phyloP scores from a whole-genome alignment of 2,797 vertebrate genomes.

The Hephaestus fuliginosus region DNA sequence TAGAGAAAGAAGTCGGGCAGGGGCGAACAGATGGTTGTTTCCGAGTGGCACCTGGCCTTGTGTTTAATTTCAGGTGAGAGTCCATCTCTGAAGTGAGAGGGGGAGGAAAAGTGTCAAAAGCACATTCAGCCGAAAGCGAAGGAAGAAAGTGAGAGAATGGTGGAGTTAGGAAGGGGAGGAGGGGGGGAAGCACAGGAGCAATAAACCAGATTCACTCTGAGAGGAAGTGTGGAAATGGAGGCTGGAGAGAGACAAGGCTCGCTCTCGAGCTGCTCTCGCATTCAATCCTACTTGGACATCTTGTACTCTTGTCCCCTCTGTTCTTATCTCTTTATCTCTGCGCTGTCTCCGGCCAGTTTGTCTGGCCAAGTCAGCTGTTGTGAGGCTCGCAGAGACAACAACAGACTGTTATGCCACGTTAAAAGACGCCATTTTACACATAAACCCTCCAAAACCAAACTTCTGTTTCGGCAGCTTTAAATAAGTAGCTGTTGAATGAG shows the following conservation, averaged over 20 bases:
- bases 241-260: slow-evolving; percentile 23
- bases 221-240: slow-evolving; percentile 57
- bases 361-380: slow-evolving; percentile 46
- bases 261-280: slow-evolving; percentile 31
- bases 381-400: slow-evolving; percentile 41
- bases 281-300: slow-evolving; percentile 53
- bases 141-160: slow-evolving; percentile 49
- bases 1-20: slow-evolving; percentile 50
- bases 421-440: slow-evolving; percentile 31
- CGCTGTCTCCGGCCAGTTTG: slow-evolving; percentile 45
- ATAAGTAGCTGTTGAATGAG: slow-evolving; percentile 8
- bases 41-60: slow-evolving; percentile 83
- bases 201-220: slow-evolving; percentile 44
- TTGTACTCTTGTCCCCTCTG: slow-evolving; percentile 58
- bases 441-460: slow-evolving; percentile 7
- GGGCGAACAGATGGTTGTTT: slow-evolving; percentile 84
- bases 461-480: neutral
- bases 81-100: slow-evolving; percentile 60
- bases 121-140: slow-evolving; percentile 51
- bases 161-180: slow-evolving; percentile 5
- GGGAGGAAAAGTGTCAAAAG: slow-evolving; percentile 64
- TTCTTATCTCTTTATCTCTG: slow-evolving; percentile 64
- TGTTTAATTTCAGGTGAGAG: slow-evolving; percentile 88
- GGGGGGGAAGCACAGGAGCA: slow-evolving; percentile 3
- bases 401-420: slow-evolving; percentile 31